Evolutionary conservation across 2,113 vertebrate genomes (phyloP), one percentile per base, ranked within the genome.

Genomic region (Mugil cephalus): DNA sequence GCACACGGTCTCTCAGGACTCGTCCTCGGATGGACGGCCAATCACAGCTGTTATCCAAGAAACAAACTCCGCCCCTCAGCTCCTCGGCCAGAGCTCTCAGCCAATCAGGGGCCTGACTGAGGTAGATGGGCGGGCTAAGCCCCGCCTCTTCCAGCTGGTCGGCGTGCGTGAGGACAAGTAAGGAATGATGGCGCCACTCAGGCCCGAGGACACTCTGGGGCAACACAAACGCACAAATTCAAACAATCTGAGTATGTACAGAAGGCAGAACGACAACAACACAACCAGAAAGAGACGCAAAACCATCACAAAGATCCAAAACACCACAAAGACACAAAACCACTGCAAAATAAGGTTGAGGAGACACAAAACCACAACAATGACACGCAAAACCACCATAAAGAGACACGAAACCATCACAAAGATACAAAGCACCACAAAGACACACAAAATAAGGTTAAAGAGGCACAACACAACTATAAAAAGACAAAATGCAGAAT

Each of bases 151-250:
- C 74, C 83, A 95, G 71, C 17, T 83, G 84, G 88, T 96, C 95
- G 42, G 93, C 85, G 10, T 96, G 94, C 11, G 94, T 97, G 30
- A 97, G 82, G 72, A 96, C 78, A 39, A 97, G 83, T 40, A 91
- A 80, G 13, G 94, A 88, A 68, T 96, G 93, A 50, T 83, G 79
- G 42, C 63, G 93, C 95, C 95, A 97, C 1, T 81, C 88, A 74
- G 94, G 88, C 70, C 95, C 95, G 36, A 96, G 90, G 74, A 96
- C 92, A 77, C 91, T 91, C 96, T 96, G 85, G 34, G 0, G 7
- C 7, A 34, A 55, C 8, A 63, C 7, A 67, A 1, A 54, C 8
- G 40, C 5, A 77, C 10, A 51, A 6, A 56, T 3, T n/a, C 65
- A 63, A 10, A 15, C 14, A 30, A 30, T 30, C 24, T 3, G 24